Conservation (phyloP, 2,797 vertebrate genomes). For the Peromyscus eremicus region DNA sequence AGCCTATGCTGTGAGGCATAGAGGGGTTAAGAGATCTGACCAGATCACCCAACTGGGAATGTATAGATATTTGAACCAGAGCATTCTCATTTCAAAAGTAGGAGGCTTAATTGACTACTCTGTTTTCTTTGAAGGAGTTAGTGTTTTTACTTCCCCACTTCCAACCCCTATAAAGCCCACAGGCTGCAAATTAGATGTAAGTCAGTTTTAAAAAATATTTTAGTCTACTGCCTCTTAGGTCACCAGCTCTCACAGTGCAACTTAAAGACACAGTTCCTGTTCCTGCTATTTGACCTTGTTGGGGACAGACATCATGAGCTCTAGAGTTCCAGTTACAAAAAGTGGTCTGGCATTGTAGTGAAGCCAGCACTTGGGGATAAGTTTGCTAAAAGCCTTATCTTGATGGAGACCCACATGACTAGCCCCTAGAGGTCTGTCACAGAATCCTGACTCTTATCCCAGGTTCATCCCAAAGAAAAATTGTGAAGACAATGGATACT, state of each 20-base stretch:
- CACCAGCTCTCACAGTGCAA: neutral
- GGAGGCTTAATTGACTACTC: neutral
- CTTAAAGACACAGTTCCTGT: neutral
- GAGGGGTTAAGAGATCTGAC: neutral
- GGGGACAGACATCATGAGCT: neutral
- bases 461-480: neutral
- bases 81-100: neutral
- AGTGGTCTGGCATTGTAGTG: neutral
- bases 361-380: neutral
- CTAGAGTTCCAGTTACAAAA: neutral
- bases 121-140: neutral
- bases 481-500: neutral
- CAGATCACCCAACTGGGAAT: neutral
- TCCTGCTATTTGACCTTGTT: neutral
- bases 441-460: neutral
- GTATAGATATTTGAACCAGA: neutral
- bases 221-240: neutral
- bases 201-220: neutral
- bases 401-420: neutral
- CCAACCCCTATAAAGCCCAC: neutral
- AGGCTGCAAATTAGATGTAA: neutral
- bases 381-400: neutral
- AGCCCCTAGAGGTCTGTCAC: neutral
- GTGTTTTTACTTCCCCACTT: neutral
- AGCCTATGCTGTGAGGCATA: neutral